These are phyloP conservation scores for Nothobranchius furzeri DNA, from an alignment of 2,113 vertebrate species.

Conservation along the genomic window DNA sequence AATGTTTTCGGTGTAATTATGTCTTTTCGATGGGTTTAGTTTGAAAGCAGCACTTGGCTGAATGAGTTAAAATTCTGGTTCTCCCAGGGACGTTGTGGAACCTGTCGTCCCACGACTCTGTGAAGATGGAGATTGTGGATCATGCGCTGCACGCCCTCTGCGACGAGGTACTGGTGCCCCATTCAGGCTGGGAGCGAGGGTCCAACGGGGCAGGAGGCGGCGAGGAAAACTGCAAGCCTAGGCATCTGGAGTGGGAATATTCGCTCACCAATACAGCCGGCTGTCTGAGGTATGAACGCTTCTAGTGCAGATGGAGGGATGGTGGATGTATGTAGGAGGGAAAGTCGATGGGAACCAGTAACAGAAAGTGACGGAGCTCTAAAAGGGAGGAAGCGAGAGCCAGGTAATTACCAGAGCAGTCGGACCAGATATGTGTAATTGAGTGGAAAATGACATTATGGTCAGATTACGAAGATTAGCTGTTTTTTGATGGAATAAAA, in stretches of 20 bases:
- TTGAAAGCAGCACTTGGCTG: not conserved
- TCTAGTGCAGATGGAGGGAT: not conserved
- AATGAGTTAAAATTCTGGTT: not conserved
- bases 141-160: conserved; percentile 90
- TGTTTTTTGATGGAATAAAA: not conserved
- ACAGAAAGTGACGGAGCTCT: conserved; percentile 26
- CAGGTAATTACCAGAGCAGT: conserved; percentile 19
- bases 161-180: conserved; percentile 91
- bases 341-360: conserved; percentile 16
- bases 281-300: conserved; percentile 86
- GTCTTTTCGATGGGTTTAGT: not conserved
- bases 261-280: conserved; percentile 95
- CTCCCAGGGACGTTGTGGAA: conserved; percentile 93
- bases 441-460: not conserved
- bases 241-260: conserved; percentile 92
- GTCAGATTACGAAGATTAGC: not conserved
- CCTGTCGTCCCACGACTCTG: conserved; percentile 93
- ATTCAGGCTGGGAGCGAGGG: conserved; percentile 89
- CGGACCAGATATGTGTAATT: not conserved
- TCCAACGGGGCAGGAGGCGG: conserved; percentile 73
- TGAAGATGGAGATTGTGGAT: conserved; percentile 98
- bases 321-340: not conserved
- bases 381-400: conserved; percentile 11
- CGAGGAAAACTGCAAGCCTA: conserved; percentile 89
- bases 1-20: too few relatives aligned